Evolutionary conservation across 2,797 vertebrate species (phyloP).

Genomic region (Myripristis murdjan): DNA sequence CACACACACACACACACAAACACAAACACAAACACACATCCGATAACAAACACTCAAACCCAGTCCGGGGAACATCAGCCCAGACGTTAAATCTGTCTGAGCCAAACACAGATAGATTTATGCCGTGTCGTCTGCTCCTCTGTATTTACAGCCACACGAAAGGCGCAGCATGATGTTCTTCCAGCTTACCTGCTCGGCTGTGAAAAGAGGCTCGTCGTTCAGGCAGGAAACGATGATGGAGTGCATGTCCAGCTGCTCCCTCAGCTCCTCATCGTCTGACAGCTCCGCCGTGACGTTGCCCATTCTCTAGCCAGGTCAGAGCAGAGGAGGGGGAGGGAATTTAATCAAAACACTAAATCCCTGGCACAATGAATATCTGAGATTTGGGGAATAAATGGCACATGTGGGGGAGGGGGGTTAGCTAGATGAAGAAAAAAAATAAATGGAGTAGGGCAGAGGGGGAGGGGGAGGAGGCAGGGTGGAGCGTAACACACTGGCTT

Average conservation of each 20-base stretch:
- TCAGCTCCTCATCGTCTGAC: constrained; percentile 93
- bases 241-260: constrained; percentile 97
- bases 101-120: not conserved
- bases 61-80: not conserved
- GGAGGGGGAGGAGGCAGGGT: too few species aligned
- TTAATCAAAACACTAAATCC: constrained; percentile 66
- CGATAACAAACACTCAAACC: constrained; percentile 11
- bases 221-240: constrained; percentile 95
- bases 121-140: constrained; percentile 23
- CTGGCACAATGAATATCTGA: constrained; percentile 55
- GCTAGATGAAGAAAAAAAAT: too few species aligned
- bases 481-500: constrained; percentile 85
- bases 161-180: not conserved
- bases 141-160: not conserved
- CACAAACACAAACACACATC: constrained; percentile 14
- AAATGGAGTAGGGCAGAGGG: not conserved
- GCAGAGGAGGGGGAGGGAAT: constrained; percentile 23
- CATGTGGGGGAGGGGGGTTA: constrained; percentile 15
- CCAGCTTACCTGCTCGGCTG: constrained; percentile 92
- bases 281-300: constrained; percentile 86
- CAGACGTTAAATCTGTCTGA: constrained; percentile 24
- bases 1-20: constrained; percentile 13
- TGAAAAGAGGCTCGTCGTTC: constrained; percentile 93
- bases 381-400: constrained; percentile 61
- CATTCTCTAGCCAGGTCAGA: constrained; percentile 66